Evolutionary conservation across 2,797 vertebrate species (phyloP), one percentile per base, ranked within the genome.

Genomic region (Rhabdomys pumilio): DNA sequence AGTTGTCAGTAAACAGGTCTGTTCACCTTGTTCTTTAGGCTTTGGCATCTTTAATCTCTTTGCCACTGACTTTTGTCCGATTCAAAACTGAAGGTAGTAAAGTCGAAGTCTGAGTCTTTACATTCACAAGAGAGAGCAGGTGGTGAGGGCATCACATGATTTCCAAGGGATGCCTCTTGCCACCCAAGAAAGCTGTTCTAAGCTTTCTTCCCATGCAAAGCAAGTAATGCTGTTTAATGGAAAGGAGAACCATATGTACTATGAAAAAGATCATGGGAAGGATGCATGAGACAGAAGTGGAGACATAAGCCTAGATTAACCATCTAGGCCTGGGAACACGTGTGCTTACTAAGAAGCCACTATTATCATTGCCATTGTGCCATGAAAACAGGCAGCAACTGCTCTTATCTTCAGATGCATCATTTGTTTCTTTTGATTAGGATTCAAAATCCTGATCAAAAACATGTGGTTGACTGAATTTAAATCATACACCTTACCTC

Each of bases 371-470:
- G 44, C 11, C 26, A 61, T 0, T 13, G 19, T 12, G 26, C 20
- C 41, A n/a, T 41, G 20, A 91, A 81, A 91, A 79, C 47, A 47
- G 61, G 24, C 19, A 9, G 17, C 9, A 55, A 20, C 29, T 38
- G 11, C 24, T 59, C 19, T 77, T 77, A 31, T 47, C 29, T 50
- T 77, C 34, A 15, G 41, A 3, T 47, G 29, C 12, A n/a, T n/a
- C 72, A 15, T 77, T 77, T 88, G 17, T 57, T 15, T 11, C 41
- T 88, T 89, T 57, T 34, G 12, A 13, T 91, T 44, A 76, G 79
- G 81, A 69, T 82, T 87, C 63, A 76, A 55, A 65, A 44, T 93
- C 80, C n/a, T 75, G 31, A 20, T 14, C 38, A 80, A 89, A 85
- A 65, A 14, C 41, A 19, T 72, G n/a, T 53, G 44, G 29, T 72